Percentiles rank a stretch among this genome's conserved stretches.
Conservation (phyloP, 2,113 vertebrate species). For the Microcebus jonahi region DNA sequence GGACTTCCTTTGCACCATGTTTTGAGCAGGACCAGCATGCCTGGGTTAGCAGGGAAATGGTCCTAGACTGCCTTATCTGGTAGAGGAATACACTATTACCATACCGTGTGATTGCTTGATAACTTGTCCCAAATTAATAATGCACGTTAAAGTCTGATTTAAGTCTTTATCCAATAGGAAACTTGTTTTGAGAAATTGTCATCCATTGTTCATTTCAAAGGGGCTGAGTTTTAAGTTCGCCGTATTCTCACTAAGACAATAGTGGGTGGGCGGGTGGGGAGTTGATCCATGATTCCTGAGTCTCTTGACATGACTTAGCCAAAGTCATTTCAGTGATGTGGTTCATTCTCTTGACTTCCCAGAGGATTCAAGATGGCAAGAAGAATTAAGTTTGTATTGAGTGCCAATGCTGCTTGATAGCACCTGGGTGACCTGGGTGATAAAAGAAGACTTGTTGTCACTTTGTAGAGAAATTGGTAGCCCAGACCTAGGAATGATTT, state of each 20-base stretch:
- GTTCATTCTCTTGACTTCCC: neutral
- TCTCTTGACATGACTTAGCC: neutral
- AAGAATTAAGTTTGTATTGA: neutral
- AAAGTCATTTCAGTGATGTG: neutral
- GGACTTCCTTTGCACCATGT: neutral
- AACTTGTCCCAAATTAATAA: neutral
- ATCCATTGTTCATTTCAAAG: neutral
- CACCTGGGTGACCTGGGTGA: neutral
- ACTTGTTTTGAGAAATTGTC: neutral
- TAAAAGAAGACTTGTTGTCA: neutral
- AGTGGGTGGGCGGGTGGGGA: too few relatives aligned
- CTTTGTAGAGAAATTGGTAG: neutral
- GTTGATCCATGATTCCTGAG: neutral
- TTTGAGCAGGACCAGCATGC: neutral
- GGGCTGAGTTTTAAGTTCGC: neutral
- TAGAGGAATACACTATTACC: neutral
- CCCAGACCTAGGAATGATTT: neutral
- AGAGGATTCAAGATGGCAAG: neutral
- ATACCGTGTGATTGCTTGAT: neutral
- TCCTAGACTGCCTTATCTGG: neutral
- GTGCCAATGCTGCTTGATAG: neutral
- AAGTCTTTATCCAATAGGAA: neutral
- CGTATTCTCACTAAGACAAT: neutral
- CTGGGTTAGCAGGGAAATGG: neutral
- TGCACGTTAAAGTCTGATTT: neutral